Percentiles rank a stretch among this genome's conserved stretches.
Evolutionary conservation across 92 coral and sea anemone species (phyloP).

Genomic region (Siderastrea radians): DNA sequence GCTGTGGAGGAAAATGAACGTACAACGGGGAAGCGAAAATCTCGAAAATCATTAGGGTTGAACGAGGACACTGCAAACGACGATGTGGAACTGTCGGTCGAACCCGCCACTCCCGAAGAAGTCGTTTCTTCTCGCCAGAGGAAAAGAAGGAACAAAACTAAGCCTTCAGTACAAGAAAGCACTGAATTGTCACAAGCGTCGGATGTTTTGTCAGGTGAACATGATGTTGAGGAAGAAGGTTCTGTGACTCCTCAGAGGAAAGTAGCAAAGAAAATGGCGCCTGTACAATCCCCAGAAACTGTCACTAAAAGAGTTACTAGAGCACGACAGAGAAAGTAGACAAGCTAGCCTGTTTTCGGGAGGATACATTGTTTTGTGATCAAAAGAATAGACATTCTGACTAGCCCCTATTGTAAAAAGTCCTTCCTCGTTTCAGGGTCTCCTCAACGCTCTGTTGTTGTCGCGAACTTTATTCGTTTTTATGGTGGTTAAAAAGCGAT

Average conservation of each 20-base stretch:
- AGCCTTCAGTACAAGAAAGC: neutral
- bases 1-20: constrained; percentile 16
- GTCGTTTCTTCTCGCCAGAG: constrained; percentile 13
- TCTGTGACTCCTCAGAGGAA: neutral
- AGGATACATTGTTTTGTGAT: neutral
- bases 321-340: constrained; percentile 30
- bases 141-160: constrained; percentile 4
- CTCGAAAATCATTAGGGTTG: constrained; percentile 5
- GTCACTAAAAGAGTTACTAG: constrained; percentile 48
- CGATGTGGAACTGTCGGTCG: neutral
- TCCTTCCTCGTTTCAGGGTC: neutral
- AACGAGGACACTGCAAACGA: constrained; percentile 1
- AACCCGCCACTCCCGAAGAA: neutral
- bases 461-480: neutral
- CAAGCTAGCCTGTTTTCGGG: neutral
- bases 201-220: neutral
- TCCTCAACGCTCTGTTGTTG: neutral
- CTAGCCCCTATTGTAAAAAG: neutral
- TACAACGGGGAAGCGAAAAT: neutral
- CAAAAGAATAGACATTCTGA: neutral
- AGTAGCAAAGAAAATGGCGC: neutral
- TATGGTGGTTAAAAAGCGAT: neutral
- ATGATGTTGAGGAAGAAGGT: neutral
- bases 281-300: constrained; percentile 15
- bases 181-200: constrained; percentile 11